Evolutionary conservation across 2,797 vertebrate species (phyloP).

Genomic region (Phalloptychus januarius): DNA sequence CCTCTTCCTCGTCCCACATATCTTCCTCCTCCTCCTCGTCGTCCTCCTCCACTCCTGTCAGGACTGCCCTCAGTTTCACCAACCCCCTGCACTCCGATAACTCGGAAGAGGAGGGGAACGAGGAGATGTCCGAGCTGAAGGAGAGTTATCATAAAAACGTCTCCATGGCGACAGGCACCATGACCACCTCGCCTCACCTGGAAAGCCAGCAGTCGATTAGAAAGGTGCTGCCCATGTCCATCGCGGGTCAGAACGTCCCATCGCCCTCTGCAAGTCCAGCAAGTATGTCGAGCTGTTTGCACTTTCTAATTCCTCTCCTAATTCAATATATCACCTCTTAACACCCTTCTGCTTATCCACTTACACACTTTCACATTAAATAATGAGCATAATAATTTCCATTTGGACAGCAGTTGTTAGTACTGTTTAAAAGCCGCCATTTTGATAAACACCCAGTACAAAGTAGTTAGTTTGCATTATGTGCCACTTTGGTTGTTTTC

Average conservation of each 20-base stretch:
- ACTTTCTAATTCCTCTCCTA: neutral
- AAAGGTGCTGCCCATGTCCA: slow-evolving; percentile 91
- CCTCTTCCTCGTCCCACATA: slow-evolving; percentile 68
- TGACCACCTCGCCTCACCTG: slow-evolving; percentile 79
- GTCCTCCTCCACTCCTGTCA: slow-evolving; percentile 67
- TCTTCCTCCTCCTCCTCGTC: slow-evolving; percentile 67
- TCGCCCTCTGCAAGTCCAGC: slow-evolving; percentile 74
- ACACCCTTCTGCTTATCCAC: neutral
- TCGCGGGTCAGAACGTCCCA: slow-evolving; percentile 83
- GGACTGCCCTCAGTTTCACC: slow-evolving; percentile 92
- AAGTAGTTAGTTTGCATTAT: too few relatives aligned
- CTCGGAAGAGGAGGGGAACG: slow-evolving; percentile 87
- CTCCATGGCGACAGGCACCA: slow-evolving; percentile 87
- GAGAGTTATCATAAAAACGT: slow-evolving; percentile 74
- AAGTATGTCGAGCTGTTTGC: slow-evolving; percentile 81
- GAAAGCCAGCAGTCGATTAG: slow-evolving; percentile 80
- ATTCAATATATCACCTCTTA: neutral
- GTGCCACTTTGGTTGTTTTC: too few relatives aligned
- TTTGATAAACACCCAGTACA: too few relatives aligned
- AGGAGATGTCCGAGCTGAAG: slow-evolving; percentile 67
- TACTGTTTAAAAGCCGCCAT: too few relatives aligned
- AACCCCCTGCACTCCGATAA: slow-evolving; percentile 96
- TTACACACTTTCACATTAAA: neutral
- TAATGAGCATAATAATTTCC: too few relatives aligned
- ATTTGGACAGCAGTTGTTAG: too few relatives aligned